phyloP scores from a whole-genome alignment of 2,888 invertebrate species.

The Tiliacea aurago region DNA sequence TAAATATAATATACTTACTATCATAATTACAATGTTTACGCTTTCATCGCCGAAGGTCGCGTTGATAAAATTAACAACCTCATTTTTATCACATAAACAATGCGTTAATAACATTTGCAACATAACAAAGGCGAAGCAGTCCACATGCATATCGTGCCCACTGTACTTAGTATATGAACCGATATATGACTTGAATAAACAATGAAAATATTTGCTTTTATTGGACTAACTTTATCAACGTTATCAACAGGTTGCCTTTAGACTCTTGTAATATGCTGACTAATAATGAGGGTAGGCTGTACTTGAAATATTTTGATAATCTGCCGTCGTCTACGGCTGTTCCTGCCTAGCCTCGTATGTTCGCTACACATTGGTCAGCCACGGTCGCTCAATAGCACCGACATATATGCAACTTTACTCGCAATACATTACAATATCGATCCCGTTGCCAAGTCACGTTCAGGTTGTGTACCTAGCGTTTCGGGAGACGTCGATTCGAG shows the following conservation, averaged over 20 bases:
- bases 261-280: constrained; percentile 29
- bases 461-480: constrained; percentile 71
- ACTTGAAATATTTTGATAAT: constrained; percentile 21
- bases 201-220: constrained; percentile 66
- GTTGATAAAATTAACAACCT: constrained; percentile 73
- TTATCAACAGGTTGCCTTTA: constrained; percentile 73
- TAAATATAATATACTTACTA: constrained; percentile 56
- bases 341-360: constrained; percentile 26
- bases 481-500: constrained; percentile 69
- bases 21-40: constrained; percentile 65
- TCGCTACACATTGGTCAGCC: constrained; percentile 43
- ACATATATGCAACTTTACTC: constrained; percentile 64
- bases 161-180: constrained; percentile 53
- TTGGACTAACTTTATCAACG: constrained; percentile 58
- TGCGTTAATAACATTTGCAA: constrained; percentile 71
- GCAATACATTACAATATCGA: constrained; percentile 75
- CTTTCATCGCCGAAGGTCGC: constrained; percentile 75
- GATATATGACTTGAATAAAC: constrained; percentile 61
- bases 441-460: constrained; percentile 85
- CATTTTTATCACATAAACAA: constrained; percentile 74
- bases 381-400: constrained; percentile 58
- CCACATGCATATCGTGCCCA: constrained; percentile 59
- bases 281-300: constrained; percentile 46
- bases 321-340: constrained; percentile 21
- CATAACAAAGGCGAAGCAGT: constrained; percentile 68